Evolutionary conservation across 2,797 vertebrate species (phyloP).

Genomic region (Cyclura pinguis): DNA sequence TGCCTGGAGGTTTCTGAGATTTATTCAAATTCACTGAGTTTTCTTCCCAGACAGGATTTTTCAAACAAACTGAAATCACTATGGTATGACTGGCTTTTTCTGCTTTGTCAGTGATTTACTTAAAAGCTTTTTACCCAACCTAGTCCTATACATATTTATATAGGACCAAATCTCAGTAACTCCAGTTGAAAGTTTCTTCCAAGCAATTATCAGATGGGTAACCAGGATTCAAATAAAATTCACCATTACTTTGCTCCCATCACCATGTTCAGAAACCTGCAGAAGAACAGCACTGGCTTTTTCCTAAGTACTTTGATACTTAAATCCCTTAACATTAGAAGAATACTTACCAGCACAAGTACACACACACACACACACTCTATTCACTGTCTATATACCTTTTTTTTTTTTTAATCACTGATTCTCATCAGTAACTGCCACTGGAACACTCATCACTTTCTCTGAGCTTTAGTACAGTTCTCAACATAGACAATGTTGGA

Average conservation of each 20-base stretch:
- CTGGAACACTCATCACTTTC: neutral
- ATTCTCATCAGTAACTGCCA: neutral
- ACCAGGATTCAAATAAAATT: slow-evolving; percentile 6
- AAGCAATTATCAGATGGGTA: neutral
- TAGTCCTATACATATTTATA: neutral
- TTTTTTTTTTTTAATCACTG: neutral
- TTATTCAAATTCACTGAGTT: neutral
- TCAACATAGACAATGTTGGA: neutral
- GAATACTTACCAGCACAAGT: neutral
- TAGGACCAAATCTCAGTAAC: neutral
- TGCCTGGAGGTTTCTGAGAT: neutral
- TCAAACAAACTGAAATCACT: neutral
- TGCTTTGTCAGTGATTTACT: neutral
- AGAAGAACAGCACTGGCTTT: neutral
- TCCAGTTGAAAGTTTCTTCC: neutral
- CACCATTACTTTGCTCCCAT: slow-evolving; percentile 32
- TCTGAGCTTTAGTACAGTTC: neutral
- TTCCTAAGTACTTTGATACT: neutral
- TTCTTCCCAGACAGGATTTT: neutral
- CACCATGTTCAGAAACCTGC: slow-evolving; percentile 40
- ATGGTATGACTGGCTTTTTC: neutral
- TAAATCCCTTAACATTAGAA: neutral
- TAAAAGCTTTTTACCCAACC: neutral
- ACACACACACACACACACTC: too few relatives aligned
- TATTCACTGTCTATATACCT: neutral